phyloP scores from a whole-genome alignment of 2,888 invertebrate genomes.

The Metallyticus violacea region DNA sequence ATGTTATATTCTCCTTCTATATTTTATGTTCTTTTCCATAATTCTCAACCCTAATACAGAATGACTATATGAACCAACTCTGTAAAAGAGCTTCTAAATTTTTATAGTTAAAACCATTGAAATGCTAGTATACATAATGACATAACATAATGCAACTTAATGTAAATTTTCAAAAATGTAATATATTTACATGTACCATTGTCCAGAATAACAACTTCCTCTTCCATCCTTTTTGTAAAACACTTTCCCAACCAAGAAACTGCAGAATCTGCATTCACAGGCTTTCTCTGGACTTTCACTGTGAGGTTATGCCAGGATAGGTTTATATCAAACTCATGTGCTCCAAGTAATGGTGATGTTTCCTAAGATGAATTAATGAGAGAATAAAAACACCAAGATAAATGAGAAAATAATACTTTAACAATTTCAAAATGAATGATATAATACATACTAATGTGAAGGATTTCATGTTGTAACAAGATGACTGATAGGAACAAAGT shows the following conservation, averaged over 20 bases:
- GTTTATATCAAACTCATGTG: not conserved
- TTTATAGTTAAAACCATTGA: too few species aligned
- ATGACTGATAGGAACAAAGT: not conserved
- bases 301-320: slow-evolving; percentile 2
- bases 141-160: too few species aligned
- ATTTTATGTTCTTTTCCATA: too few species aligned
- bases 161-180: too few species aligned
- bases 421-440: not conserved
- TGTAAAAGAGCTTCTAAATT: too few species aligned
- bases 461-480: not conserved
- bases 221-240: not conserved
- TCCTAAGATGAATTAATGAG: not conserved
- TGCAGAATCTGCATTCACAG: not conserved
- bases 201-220: not conserved
- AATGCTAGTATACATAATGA: too few species aligned
- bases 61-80: too few species aligned
- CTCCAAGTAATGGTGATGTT: not conserved
- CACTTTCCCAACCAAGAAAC: not conserved
- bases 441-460: not conserved
- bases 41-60: too few species aligned
- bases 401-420: not conserved
- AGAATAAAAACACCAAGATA: not conserved
- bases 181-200: not conserved
- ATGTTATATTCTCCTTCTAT: too few species aligned
- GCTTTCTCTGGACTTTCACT: not conserved